Evolutionary conservation across 1,140 invertebrate species (phyloP).

Genomic region (Cyrtorhinus lividipennis): DNA sequence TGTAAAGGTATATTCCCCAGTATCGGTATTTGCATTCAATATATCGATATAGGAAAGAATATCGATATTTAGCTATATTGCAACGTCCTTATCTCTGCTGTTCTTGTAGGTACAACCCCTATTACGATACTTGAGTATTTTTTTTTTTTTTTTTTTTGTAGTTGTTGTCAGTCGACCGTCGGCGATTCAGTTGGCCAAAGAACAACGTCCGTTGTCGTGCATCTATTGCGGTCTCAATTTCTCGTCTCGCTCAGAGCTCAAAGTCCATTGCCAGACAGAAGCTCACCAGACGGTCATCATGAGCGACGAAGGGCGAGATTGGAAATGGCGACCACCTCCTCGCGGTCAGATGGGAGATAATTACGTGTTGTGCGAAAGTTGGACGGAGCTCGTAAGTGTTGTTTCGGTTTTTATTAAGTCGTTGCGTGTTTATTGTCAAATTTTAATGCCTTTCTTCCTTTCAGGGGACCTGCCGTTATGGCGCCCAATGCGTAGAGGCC

Average conservation of each 20-base stretch:
- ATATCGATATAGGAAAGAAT: too few relatives aligned
- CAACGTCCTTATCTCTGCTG: too few relatives aligned
- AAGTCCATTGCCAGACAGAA: constrained; percentile 47
- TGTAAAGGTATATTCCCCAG: too few relatives aligned
- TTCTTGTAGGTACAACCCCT: too few relatives aligned
- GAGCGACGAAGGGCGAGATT: constrained; percentile 53
- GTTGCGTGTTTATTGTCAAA: not conserved
- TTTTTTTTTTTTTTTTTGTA: not conserved
- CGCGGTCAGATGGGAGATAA: constrained; percentile 41
- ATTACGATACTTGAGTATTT: too few relatives aligned
- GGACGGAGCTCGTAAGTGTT: constrained; percentile 28
- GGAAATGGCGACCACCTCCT: constrained; percentile 53
- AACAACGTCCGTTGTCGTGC: constrained; percentile 28
- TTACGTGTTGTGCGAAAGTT: constrained; percentile 39
- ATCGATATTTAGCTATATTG: too few relatives aligned
- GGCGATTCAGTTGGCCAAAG: not conserved
- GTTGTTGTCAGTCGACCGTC: not conserved
- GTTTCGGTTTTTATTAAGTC: not conserved
- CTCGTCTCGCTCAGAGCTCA: constrained; percentile 39
- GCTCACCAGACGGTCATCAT: constrained; percentile 51
- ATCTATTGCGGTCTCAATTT: constrained; percentile 49
- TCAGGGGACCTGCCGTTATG: constrained; percentile 44
- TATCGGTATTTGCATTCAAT: too few relatives aligned
- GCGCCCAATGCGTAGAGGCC: constrained; percentile 57
- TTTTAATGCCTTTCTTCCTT: not conserved